Percentiles rank a stretch among this genome's conserved stretches.
These are phyloP conservation scores for Ginglymostoma cirratum DNA, from an alignment of 2,113 vertebrate species.

Conservation along the genomic window DNA sequence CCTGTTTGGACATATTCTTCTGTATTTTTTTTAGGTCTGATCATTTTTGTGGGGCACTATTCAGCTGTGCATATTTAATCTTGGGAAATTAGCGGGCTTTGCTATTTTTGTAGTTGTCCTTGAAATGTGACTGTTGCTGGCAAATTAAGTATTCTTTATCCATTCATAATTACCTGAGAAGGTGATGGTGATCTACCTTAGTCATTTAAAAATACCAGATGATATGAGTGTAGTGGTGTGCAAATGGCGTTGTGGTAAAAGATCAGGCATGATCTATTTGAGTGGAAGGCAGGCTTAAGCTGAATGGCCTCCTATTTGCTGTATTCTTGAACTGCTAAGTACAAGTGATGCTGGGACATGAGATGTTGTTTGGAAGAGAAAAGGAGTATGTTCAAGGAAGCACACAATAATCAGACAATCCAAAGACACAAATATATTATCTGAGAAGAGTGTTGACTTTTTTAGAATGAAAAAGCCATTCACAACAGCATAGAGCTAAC, in stretches of 20 bases:
- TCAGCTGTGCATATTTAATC: background rate
- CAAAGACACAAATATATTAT: too few relatives aligned
- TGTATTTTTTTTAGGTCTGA: background rate
- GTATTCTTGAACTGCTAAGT: background rate
- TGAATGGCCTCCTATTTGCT: too few relatives aligned
- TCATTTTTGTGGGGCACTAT: background rate
- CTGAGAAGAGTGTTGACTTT: too few relatives aligned
- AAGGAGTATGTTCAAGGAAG: background rate
- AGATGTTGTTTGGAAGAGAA: background rate
- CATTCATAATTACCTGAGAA: background rate
- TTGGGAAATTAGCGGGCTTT: background rate
- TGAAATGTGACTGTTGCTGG: background rate
- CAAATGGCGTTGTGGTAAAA: too few relatives aligned
- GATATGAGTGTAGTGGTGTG: too few relatives aligned
- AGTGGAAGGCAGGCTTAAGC: too few relatives aligned
- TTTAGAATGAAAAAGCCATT: too few relatives aligned
- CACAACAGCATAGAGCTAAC: too few relatives aligned
- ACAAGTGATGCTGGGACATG: background rate
- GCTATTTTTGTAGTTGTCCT: background rate
- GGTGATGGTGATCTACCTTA: background rate
- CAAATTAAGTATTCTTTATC: background rate
- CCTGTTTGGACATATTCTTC: background rate
- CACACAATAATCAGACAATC: too few relatives aligned
- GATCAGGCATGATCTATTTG: too few relatives aligned
- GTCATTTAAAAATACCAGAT: too few relatives aligned